Evolutionary conservation across 2,888 invertebrate genomes (phyloP), one percentile per base, ranked within the genome.

Genomic region (Philonicus albiceps): DNA sequence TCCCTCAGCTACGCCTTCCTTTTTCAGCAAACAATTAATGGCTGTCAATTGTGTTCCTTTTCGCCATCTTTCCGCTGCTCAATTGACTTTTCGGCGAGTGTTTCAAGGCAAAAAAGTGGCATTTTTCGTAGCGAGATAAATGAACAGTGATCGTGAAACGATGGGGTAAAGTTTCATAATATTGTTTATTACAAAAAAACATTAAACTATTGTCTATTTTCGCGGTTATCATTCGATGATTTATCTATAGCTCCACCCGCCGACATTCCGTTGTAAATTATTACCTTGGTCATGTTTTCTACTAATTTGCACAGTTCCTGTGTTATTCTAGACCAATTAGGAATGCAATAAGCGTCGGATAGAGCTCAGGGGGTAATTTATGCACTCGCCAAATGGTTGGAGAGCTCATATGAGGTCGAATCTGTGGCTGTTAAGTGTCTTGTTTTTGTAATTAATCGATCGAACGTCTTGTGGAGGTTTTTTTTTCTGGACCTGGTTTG

Each of bases 381-480:
- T 64, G 27, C 22, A 5, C 19, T 19, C 19, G 8, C 2, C 64
- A 8, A 64, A 22, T 27, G 64, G 64, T 27, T 27, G 64, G 22
- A 11, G 11, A 64, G 19, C 7, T 64, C 27, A 2, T 3, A 22
- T 27, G 27, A 27, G 64, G 27, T 27, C 64, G 13, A 64, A 64
- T 64, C 64, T 64, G 64, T 27, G 27, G 22, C 27, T 64, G 64
- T 64, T 64, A 64, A 43, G 40, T 43, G 43, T 53, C 55, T 53
- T 81, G 55, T 81, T 81, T 81, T 81, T 81, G 81, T 81, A 81
- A 81, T 81, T 81, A 81, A 81, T 81, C 81, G 81, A 81, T 81
- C 55, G 81, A 43, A 43, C 30, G 53, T 31, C 53, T 55, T 53
- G 49, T 55, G 81, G 27, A 30, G 55, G 27, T 31, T 81, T 81